Percentiles rank a stretch among this genome's conserved stretches.
These are phyloP conservation scores for Rhynchopsitta pachyrhyncha DNA, from an alignment of 2,113 vertebrate genomes.

Conservation along the genomic window DNA sequence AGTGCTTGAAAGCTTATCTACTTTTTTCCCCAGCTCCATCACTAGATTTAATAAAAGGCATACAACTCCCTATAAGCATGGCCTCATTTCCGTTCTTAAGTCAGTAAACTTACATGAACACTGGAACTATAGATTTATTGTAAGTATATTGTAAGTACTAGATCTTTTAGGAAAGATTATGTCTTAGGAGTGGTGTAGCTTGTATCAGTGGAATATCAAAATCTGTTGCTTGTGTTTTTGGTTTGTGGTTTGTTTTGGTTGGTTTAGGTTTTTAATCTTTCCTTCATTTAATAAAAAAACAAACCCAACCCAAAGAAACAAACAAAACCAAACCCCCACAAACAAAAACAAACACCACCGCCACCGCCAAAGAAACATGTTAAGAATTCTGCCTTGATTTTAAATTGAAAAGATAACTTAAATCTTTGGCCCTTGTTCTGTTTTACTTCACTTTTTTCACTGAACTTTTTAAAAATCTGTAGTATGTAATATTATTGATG, in stretches of 20 bases:
- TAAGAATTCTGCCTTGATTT: background rate
- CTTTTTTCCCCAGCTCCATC: background rate
- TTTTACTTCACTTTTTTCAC: background rate
- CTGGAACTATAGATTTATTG: background rate
- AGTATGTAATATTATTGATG: background rate
- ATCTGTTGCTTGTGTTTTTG: background rate
- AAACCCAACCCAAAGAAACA: background rate
- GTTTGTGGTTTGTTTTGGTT: background rate
- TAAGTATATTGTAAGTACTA: background rate
- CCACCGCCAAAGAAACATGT: background rate
- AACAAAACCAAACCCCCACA: background rate
- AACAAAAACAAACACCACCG: background rate
- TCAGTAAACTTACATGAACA: background rate
- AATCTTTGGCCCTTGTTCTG: background rate
- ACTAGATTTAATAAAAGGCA: background rate
- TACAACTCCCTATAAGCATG: background rate
- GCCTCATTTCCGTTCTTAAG: background rate
- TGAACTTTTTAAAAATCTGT: background rate
- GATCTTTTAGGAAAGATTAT: background rate
- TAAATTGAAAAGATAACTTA: background rate
- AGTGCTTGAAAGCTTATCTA: background rate
- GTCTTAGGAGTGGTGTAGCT: background rate
- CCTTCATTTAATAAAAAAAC: background rate
- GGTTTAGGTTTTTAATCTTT: background rate
- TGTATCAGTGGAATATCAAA: background rate